phyloP scores from a whole-genome alignment of 2,113 vertebrate species.

The Hypocryptadius cinnamomeus region DNA sequence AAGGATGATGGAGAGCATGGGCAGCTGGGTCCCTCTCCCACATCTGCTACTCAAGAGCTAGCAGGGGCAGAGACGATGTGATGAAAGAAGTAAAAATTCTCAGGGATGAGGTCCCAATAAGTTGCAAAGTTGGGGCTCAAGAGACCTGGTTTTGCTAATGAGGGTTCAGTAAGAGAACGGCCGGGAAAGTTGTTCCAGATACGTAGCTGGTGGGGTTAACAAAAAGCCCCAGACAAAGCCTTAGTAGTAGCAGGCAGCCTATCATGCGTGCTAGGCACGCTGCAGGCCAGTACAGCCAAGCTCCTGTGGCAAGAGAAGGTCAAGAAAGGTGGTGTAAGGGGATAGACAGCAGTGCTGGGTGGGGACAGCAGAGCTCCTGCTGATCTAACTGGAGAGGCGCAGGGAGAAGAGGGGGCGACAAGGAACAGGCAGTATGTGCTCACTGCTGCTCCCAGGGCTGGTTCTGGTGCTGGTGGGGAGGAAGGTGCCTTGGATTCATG shows the following conservation, averaged over 20 bases:
- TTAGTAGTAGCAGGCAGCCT: neutral
- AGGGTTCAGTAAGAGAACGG: neutral
- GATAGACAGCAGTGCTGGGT: neutral
- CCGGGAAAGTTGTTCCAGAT: neutral
- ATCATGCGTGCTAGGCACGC: neutral
- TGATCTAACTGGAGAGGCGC: neutral
- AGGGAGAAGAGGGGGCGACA: neutral
- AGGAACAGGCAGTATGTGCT: neutral
- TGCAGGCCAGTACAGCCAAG: fast-evolving
- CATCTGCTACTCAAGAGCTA: neutral
- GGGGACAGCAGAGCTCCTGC: too few species aligned
- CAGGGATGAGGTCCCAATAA: neutral
- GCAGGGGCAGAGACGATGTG: neutral
- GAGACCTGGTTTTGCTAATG: neutral
- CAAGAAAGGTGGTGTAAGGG: neutral
- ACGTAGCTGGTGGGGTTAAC: too few species aligned
- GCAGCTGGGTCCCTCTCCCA: neutral
- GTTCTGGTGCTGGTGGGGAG: fast-evolving
- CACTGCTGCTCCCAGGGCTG: neutral
- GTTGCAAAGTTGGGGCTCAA: neutral
- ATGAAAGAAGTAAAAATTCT: neutral
- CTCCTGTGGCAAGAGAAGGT: neutral
- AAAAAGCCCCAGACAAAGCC: neutral
- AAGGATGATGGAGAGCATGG: neutral
- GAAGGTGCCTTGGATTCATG: fast-evolving